These are phyloP conservation scores for Muscicapa adusta DNA, from an alignment of 2,113 vertebrate genomes.

Conservation along the genomic window DNA sequence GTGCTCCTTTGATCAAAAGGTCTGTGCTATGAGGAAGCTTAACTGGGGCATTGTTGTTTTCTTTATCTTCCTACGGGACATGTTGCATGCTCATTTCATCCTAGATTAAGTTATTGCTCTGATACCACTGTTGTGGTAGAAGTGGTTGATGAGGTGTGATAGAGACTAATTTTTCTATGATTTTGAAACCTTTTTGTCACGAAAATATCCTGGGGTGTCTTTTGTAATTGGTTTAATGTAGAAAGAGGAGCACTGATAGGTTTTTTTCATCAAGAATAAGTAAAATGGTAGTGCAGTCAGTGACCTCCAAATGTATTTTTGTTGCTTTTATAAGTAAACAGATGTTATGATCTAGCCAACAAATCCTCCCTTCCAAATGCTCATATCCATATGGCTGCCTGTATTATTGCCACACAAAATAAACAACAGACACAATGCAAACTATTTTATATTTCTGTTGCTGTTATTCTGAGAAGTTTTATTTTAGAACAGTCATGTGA, in stretches of 20 bases:
- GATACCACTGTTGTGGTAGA: background rate
- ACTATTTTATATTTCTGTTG: background rate
- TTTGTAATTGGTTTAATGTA: background rate
- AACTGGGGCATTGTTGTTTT: background rate
- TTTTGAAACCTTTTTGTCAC: background rate
- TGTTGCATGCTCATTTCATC: background rate
- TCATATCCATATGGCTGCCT: conserved; percentile 49
- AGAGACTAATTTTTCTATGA: background rate
- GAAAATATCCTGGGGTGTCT: background rate
- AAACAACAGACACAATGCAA: conserved; percentile 27
- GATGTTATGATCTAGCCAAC: conserved; percentile 55
- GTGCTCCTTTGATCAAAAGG: background rate
- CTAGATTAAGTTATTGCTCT: background rate
- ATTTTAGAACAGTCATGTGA: background rate
- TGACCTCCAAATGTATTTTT: conserved; percentile 59
- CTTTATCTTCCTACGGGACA: background rate
- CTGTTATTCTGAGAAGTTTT: conserved; percentile 3
- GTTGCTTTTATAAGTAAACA: conserved; percentile 56
- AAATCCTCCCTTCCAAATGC: conserved; percentile 63
- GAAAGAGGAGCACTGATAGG: background rate
- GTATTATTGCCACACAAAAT: conserved; percentile 30
- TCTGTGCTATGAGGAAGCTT: background rate
- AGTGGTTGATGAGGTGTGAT: background rate
- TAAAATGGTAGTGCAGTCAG: conserved; percentile 6
- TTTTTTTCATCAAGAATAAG: background rate